phyloP scores from a whole-genome alignment of 2,888 invertebrate genomes.

The Arrhopalites spinosus region DNA sequence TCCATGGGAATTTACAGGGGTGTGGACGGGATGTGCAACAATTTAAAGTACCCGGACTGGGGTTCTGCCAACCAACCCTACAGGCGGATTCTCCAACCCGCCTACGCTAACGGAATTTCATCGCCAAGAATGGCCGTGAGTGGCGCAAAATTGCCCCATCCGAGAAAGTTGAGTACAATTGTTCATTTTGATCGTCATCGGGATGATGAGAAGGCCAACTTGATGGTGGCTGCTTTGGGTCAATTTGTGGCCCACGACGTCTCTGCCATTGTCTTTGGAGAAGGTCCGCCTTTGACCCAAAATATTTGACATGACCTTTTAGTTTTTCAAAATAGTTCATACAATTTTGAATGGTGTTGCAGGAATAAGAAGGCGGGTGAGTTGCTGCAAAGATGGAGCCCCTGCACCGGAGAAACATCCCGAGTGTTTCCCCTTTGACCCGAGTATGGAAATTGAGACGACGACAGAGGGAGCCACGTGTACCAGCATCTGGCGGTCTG shows the following conservation, averaged over 20 bases:
- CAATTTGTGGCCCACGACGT: constrained; percentile 64
- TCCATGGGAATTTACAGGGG: constrained; percentile 64
- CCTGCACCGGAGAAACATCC: constrained; percentile 58
- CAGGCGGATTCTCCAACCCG: constrained; percentile 61
- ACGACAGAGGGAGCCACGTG: constrained; percentile 60
- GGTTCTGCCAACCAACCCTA: constrained; percentile 63
- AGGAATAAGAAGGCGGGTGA: constrained; percentile 1
- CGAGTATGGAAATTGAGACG: constrained; percentile 63
- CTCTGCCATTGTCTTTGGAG: constrained; percentile 63
- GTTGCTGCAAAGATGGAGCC: constrained; percentile 66
- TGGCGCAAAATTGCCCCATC: constrained; percentile 61
- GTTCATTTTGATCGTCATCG: constrained; percentile 61
- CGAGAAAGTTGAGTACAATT: constrained; percentile 61
- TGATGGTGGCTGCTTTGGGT: constrained; percentile 64
- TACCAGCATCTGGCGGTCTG: constrained; percentile 61
- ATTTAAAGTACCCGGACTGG: constrained; percentile 64
- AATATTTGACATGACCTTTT: constrained; percentile 62
- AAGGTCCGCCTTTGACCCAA: constrained; percentile 61
- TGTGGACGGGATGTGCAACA: constrained; percentile 66
- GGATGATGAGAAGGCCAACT: constrained; percentile 64
- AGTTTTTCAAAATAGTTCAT: constrained; percentile 56
- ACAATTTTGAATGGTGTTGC: constrained; percentile 8
- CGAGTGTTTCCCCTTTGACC: constrained; percentile 64
- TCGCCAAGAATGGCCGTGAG: constrained; percentile 59
- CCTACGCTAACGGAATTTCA: constrained; percentile 64